These are phyloP conservation scores for Zalophus californianus DNA, from an alignment of 2,797 vertebrate genomes.

Conservation along the genomic window DNA sequence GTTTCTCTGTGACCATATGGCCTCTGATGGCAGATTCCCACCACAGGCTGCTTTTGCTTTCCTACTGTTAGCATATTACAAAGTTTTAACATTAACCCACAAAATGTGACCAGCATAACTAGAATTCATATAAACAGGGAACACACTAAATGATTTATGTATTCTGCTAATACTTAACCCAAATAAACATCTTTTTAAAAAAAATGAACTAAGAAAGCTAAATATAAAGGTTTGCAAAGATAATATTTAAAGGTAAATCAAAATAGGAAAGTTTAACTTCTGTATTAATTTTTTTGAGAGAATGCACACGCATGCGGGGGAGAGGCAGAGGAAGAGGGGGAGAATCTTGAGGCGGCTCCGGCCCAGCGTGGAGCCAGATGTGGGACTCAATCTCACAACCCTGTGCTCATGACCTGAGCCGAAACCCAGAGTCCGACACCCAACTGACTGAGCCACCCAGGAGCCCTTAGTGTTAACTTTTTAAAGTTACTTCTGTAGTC, in stretches of 20 bases:
- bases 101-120: background rate
- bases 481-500: constrained; percentile 24
- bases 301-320: background rate
- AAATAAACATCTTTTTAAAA: constrained; percentile 29
- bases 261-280: constrained; percentile 43
- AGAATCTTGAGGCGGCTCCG: background rate
- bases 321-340: background rate
- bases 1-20: background rate
- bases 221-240: background rate
- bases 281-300: background rate
- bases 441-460: background rate
- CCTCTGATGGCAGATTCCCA: background rate
- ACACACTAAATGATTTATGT: background rate
- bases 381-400: background rate
- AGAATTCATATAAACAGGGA: background rate
- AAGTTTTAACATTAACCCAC: constrained; percentile 6
- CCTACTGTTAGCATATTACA: background rate
- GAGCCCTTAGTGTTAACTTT: background rate
- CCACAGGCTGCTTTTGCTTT: background rate
- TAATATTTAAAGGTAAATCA: constrained; percentile 13
- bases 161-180: background rate
- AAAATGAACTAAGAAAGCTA: constrained; percentile 27
- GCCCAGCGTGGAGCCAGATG: background rate
- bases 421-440: background rate
- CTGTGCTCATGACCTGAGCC: background rate